Base-by-base conservation (phyloP, 2,797 vertebrate genomes). In the Remorina albescens region DNA sequence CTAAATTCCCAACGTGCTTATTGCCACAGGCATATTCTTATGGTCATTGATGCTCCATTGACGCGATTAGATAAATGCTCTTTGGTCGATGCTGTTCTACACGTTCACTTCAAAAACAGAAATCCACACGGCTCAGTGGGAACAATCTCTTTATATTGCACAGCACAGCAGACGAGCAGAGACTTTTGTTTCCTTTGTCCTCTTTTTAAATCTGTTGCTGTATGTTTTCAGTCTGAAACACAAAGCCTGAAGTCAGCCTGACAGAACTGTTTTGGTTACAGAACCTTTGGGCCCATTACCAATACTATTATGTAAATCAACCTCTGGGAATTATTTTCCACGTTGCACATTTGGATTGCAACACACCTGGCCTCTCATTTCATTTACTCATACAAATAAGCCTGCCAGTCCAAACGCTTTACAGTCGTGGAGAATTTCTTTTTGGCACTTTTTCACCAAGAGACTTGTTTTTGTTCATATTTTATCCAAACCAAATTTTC, bases 231-330 rank as follows among this genome's bases (percentile, higher is more conserved):
- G 69, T 81, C 79, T 85, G 41, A 88, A 70, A 77, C 55, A 57
- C 72, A 83, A 81, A 83, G 79, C 82, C 72, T 78, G 50, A 64
- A 86, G 80, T 86, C 75, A 69, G 61, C 57, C 73, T 88, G 89
- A 86, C 84, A 87, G 86, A 88, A 83, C 86, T 91, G 85, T 91
- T 87, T 89, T 82, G 73, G 84, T 87, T 86, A 63, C 80, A 74
- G 78, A 87, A 88, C 80, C 82, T 89, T 85, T 82, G 78, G 77
- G 82, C 76, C 82, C 80, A 84, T 89, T 89, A 80, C 26, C 41
- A 88, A 88, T 83, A 86, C 78, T 86, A 80, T 88, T 90, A 89
- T 91, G 88, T 59, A 89, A 82, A 88, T 91, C 81, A 84, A 88
- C 81, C 84, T 69, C 37, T 37, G 84, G 89, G 80, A 82, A 84